Evolutionary conservation across 2,113 vertebrate genomes (phyloP).

Genomic region (Perognathus longimembris): DNA sequence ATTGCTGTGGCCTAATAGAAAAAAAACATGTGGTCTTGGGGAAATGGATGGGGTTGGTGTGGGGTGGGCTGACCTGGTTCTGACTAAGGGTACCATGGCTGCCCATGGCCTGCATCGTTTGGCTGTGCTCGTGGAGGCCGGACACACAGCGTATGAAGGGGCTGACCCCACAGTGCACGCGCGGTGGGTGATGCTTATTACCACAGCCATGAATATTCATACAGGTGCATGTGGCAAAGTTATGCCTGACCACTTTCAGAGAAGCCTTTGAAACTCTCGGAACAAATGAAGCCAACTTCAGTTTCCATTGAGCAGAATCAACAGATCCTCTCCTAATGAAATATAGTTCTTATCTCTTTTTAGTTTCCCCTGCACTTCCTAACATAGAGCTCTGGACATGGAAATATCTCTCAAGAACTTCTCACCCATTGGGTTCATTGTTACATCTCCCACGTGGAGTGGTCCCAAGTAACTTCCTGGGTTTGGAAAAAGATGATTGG

Average conservation of each 20-base stretch:
- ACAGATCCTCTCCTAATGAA: constrained; percentile 32
- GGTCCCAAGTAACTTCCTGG: constrained; percentile 28
- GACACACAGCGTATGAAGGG: neutral
- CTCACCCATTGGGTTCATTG: neutral
- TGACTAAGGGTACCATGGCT: neutral
- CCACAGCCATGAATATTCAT: neutral
- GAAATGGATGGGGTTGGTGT: neutral
- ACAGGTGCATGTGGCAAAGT: neutral
- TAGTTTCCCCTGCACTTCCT: neutral
- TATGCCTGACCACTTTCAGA: constrained; percentile 14
- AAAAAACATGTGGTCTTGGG: neutral
- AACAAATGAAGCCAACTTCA: constrained; percentile 21
- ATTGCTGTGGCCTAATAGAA: neutral
- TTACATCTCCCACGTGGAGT: constrained; percentile 30
- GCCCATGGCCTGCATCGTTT: neutral
- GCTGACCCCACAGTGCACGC: neutral
- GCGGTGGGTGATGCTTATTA: neutral
- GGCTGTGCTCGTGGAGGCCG: neutral
- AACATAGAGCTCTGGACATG: neutral
- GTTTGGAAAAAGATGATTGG: neutral
- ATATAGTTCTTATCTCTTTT: constrained; percentile 40
- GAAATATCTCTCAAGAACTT: neutral
- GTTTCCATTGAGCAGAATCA: constrained; percentile 23
- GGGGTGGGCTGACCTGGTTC: neutral
- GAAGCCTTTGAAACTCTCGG: constrained; percentile 40